phyloP scores from a whole-genome alignment of 2,888 invertebrate species.

The Drosophila mercatorum region DNA sequence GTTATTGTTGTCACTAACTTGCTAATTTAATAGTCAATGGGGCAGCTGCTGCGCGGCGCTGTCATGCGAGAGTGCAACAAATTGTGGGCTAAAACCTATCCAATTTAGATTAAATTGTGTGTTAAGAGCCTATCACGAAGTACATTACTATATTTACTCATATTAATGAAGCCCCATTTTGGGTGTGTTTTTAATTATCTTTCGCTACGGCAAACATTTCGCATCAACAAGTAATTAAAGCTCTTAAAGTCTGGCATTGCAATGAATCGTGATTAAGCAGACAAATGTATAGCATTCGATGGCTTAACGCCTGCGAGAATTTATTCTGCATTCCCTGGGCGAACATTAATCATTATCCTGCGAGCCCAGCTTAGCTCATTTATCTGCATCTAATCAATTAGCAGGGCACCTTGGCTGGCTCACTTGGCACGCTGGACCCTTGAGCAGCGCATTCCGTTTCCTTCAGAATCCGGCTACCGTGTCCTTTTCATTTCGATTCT shows the following conservation, averaged over 20 bases:
- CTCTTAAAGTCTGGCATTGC: conserved; percentile 26
- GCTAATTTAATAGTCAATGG: conserved; percentile 1
- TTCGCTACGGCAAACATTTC: conserved; percentile 34
- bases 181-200: neutral
- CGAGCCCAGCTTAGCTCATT: conserved; percentile 65
- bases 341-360: conserved; percentile 74
- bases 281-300: conserved; percentile 29
- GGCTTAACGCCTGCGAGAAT: conserved; percentile 28
- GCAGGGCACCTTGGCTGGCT: conserved; percentile 56
- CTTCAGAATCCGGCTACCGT: conserved; percentile 43
- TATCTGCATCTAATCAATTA: conserved; percentile 80
- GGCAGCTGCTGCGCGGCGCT: neutral
- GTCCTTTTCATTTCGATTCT: conserved; percentile 31
- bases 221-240: conserved; percentile 57
- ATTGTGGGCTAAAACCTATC: neutral
- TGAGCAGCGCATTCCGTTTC: conserved; percentile 34
- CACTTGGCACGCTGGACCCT: conserved; percentile 38
- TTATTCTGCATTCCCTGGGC: conserved; percentile 14
- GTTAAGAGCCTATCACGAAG: neutral
- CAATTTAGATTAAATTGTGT: neutral
- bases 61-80: conserved; percentile 2
- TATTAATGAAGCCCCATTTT: neutral
- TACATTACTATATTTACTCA: neutral
- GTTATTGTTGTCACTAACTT: conserved; percentile 9
- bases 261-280: conserved; percentile 5